phyloP scores from a whole-genome alignment of 2,797 vertebrate species.

The Rhincodon typus region DNA sequence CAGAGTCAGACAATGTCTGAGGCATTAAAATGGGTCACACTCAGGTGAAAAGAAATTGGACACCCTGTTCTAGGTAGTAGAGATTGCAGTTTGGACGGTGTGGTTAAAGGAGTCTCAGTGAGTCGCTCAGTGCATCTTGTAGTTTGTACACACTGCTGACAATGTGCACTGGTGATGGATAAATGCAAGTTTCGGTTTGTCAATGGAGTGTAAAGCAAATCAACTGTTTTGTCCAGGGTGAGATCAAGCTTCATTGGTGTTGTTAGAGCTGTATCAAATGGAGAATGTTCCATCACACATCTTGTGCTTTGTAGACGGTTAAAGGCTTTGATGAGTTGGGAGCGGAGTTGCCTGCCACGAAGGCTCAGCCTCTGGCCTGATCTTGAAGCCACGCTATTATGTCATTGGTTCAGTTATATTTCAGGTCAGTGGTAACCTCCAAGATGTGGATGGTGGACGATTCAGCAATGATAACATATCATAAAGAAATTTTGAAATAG shows the following conservation, averaged over 20 bases:
- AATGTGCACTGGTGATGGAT: neutral
- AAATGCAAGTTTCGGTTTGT: neutral
- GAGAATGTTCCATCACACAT: neutral
- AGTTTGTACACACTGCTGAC: neutral
- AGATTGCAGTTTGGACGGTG: neutral
- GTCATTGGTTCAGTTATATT: neutral
- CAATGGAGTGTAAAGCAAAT: neutral
- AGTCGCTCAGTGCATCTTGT: neutral
- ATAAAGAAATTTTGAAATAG: neutral
- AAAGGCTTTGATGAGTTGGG: neutral
- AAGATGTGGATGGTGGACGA: neutral
- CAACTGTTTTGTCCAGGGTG: neutral
- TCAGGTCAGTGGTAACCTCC: neutral
- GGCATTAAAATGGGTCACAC: too few species aligned
- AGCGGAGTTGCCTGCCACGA: neutral
- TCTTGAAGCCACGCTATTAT: neutral
- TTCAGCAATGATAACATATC: neutral
- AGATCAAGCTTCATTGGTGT: too few species aligned
- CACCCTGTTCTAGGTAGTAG: neutral
- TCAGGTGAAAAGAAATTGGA: too few species aligned
- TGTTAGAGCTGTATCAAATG: neutral
- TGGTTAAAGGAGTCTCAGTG: neutral
- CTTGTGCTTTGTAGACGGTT: neutral
- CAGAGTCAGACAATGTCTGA: too few species aligned
- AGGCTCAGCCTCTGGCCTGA: neutral